These are phyloP conservation scores for Anhinga anhinga DNA, from an alignment of 2,113 vertebrate genomes.

Conservation along the genomic window DNA sequence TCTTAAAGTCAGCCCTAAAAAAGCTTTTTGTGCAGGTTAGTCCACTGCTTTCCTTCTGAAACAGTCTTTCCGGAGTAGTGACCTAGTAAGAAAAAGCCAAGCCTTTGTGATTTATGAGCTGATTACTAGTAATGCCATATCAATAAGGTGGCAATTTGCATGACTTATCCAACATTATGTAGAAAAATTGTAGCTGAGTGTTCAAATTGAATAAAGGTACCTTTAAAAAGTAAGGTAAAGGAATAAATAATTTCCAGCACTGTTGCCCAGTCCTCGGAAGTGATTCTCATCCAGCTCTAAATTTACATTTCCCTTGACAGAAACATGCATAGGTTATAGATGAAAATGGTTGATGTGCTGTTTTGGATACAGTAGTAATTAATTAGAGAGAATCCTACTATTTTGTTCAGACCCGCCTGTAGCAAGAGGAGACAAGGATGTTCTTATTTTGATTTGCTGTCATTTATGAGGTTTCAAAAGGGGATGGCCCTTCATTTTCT, in stretches of 20 bases:
- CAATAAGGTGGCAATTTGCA: neutral
- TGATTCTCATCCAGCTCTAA: neutral
- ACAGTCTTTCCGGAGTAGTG: neutral
- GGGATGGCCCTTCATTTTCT: neutral
- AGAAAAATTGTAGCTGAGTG: neutral
- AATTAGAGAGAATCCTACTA: neutral
- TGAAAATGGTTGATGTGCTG: neutral
- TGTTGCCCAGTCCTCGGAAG: neutral
- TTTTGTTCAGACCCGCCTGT: neutral
- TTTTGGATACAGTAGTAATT: neutral
- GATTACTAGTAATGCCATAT: neutral
- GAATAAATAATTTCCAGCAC: neutral
- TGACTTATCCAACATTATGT: neutral
- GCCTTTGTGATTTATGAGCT: neutral
- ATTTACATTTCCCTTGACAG: slow-evolving; percentile 10
- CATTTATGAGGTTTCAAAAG: neutral
- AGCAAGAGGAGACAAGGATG: neutral
- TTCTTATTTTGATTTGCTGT: neutral
- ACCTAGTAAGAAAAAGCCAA: neutral
- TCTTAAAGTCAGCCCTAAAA: neutral
- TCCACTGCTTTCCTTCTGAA: neutral
- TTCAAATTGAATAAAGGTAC: neutral
- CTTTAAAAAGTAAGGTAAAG: neutral
- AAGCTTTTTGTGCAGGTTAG: neutral
- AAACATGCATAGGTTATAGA: neutral